phyloP scores from a whole-genome alignment of 2,888 invertebrate species.

The Andrena minutula region DNA sequence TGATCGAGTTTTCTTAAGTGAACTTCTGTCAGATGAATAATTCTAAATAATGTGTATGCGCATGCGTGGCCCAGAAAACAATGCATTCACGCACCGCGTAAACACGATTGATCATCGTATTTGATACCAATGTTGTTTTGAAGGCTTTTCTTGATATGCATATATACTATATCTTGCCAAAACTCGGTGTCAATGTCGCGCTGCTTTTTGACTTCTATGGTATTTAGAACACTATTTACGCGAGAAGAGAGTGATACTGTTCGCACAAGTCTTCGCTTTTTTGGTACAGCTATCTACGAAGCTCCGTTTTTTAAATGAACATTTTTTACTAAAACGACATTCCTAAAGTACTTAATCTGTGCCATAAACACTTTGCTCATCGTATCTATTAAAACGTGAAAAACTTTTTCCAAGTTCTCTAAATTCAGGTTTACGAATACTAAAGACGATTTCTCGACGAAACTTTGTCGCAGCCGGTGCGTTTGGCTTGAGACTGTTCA shows the following conservation, averaged over 20 bases:
- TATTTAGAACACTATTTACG: conserved; percentile 56
- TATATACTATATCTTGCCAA: conserved; percentile 68
- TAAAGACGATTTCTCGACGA: conserved; percentile 27
- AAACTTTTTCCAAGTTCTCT: conserved; percentile 29
- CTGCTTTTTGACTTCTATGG: conserved; percentile 66
- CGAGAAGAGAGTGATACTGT: conserved; percentile 40
- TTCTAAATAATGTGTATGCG: conserved; percentile 55
- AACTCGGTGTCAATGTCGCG: conserved; percentile 72
- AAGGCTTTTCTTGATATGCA: conserved; percentile 72
- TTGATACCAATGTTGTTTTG: conserved; percentile 73
- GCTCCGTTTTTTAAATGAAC: conserved; percentile 32
- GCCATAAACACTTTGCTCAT: conserved; percentile 66
- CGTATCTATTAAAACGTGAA: conserved; percentile 21
- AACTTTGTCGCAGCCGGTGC: conserved; percentile 20
- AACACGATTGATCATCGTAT: conserved; percentile 62
- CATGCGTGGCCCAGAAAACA: conserved; percentile 42
- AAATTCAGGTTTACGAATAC: conserved; percentile 20
- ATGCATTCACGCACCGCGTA: conserved; percentile 62
- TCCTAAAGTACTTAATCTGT: conserved; percentile 57
- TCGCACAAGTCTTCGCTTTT: conserved; percentile 67
- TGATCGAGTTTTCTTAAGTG: conserved; percentile 40
- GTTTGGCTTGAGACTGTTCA: conserved; percentile 30
- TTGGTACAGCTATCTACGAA: conserved; percentile 42
- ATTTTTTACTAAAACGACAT: conserved; percentile 57
- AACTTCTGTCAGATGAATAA: conserved; percentile 41